Base-by-base conservation (phyloP, 2,888 invertebrate genomes). In the Aromia moschata region DNA sequence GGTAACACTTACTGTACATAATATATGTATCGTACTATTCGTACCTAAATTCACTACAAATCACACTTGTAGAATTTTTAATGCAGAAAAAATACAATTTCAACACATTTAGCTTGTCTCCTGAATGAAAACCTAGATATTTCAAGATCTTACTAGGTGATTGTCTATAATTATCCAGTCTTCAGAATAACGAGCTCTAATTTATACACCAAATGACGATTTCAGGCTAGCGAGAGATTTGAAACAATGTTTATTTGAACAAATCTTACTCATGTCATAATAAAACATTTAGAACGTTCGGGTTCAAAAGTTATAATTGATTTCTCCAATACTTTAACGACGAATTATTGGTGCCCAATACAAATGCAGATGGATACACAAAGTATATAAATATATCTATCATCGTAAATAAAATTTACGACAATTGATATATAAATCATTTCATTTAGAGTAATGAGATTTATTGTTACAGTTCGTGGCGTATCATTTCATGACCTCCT, bases 341-440 rank as follows among this genome's bases (percentile, higher is more conserved):
- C 30, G 15, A 51, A 38, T 51, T 51, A 51, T 51, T 40, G 38
- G 51, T 40, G 17, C 30, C 16, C n/a, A 17, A 17, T 41, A 40
- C 25, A 25, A 40, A 40, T 17, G 17, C 33, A 25, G 38, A 25
- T 12, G 49, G 11, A 38, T 49, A 49, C 15, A 49, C 25, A 41
- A 52, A 41, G 52, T 52, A 52, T 52, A 41, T 52, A 41, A 52
- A 52, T 52, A 33, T 52, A 52, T 62, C 68, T 58, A 66, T 68
- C 68, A 66, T 64, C 59, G 60, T 58, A 64, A 67, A 65, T 51
- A 55, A 59, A 62, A 62, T 66, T 68, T 66, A 68, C 54, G 65
- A 64, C 66, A 66, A 68, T 64, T 64, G 66, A 33, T 11, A 59
- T 62, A 68, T 68, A 68, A 68, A 68, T 68, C 68, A 66, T 65